Conservation (phyloP, 2,888 invertebrate species). For the Dryocosmus kuriphilus region DNA sequence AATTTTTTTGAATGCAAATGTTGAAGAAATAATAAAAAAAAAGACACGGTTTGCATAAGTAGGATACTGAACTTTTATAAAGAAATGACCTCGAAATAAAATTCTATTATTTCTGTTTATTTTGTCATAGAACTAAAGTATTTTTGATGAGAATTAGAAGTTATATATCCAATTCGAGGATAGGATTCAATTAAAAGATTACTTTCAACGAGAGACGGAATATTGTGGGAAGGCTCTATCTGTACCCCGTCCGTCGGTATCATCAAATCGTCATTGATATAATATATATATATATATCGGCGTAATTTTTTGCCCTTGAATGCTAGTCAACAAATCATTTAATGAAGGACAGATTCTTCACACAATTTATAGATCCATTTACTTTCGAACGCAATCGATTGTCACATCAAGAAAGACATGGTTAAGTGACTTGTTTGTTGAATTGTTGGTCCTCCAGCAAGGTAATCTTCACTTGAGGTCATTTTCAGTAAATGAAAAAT, state of each 20-base stretch:
- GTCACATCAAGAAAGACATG: neutral
- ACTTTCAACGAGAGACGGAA: neutral
- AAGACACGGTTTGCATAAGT: neutral
- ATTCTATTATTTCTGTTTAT: too few species aligned
- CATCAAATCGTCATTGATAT: constrained; percentile 26
- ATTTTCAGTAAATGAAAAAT: neutral
- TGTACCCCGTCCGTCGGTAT: neutral
- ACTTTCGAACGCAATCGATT: neutral
- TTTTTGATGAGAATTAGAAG: too few species aligned
- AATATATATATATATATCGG: too few species aligned
- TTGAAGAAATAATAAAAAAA: neutral
- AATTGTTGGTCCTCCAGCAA: neutral
- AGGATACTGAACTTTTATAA: too few species aligned
- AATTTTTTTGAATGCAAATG: neutral
- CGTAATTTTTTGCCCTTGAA: constrained; percentile 7
- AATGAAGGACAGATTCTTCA: neutral
- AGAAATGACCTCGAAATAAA: too few species aligned
- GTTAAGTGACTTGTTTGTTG: constrained; percentile 2
- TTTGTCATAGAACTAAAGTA: too few species aligned
- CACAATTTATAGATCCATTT: constrained; percentile 19
- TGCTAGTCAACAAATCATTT: neutral
- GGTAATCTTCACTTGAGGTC: neutral
- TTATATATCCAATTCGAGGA: neutral
- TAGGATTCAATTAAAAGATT: neutral
- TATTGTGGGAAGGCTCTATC: neutral